Conservation (phyloP, 1,140 invertebrate genomes). For the Drosophila carrolli region DNA sequence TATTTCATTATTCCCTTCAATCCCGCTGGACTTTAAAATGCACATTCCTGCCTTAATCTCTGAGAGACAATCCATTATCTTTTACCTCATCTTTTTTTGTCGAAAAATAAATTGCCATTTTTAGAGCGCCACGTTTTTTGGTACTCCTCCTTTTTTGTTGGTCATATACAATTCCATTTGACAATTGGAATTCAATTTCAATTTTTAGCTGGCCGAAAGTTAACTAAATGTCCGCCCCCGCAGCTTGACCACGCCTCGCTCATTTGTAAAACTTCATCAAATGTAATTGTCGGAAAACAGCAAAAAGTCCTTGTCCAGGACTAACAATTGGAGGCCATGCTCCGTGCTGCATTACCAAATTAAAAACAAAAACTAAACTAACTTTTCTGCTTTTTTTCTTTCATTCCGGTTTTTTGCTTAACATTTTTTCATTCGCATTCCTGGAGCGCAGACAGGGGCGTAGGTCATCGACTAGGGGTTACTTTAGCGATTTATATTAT, state of each 20-base stretch:
- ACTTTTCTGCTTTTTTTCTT: constrained; percentile 52
- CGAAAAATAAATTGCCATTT: constrained; percentile 22
- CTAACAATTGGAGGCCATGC: constrained; percentile 71
- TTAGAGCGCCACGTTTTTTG: constrained; percentile 10
- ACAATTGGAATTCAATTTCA: constrained; percentile 61
- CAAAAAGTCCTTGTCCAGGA: constrained; percentile 64
- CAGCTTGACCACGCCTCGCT: constrained; percentile 48
- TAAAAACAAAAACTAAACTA: constrained; percentile 76
- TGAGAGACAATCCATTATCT: constrained; percentile 25
- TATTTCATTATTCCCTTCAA: constrained; percentile 1
- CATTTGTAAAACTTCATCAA: constrained; percentile 56
- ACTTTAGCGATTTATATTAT: constrained; percentile 3
- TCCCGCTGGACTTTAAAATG: neutral
- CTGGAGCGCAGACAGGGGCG: constrained; percentile 32
- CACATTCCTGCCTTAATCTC: constrained; percentile 7
- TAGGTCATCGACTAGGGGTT: neutral
- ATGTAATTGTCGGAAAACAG: constrained; percentile 60
- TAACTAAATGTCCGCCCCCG: constrained; percentile 44
- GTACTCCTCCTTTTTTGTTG: constrained; percentile 10
- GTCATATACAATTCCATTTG: constrained; percentile 49
- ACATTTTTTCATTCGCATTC: constrained; percentile 22
- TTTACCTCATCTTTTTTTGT: neutral
- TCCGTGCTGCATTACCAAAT: constrained; percentile 74
- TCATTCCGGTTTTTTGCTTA: constrained; percentile 4
- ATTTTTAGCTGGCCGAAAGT: constrained; percentile 48